These are phyloP conservation scores for Campoplex nolae DNA, from an alignment of 2,888 invertebrate species.

Conservation along the genomic window DNA sequence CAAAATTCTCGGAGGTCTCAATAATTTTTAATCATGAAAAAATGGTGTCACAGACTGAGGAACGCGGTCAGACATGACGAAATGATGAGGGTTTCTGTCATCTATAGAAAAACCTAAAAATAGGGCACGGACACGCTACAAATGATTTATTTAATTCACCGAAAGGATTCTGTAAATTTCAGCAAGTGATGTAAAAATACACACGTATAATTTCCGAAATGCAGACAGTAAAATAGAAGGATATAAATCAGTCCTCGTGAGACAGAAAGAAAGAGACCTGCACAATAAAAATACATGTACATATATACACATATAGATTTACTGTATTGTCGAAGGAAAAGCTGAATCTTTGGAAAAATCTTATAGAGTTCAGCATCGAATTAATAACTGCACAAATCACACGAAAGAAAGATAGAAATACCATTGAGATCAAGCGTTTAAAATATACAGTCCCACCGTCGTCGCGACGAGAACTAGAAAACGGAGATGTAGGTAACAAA, in stretches of 20 bases:
- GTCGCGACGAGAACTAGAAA: constrained; percentile 42
- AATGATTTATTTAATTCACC: constrained; percentile 11
- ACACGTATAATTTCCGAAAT: constrained; percentile 26
- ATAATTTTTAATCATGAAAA: neutral
- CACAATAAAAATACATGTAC: neutral
- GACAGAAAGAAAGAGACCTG: constrained; percentile 1
- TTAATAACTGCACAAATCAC: constrained; percentile 70
- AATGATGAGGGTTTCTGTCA: neutral
- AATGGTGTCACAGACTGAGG: too few species aligned
- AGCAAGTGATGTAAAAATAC: constrained; percentile 4
- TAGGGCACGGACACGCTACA: constrained; percentile 7
- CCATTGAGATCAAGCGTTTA: constrained; percentile 61
- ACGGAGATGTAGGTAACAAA: constrained; percentile 18
- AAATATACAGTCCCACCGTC: constrained; percentile 53
- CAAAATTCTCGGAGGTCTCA: too few species aligned
- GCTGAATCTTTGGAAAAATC: constrained; percentile 65
- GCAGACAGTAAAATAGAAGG: constrained; percentile 3
- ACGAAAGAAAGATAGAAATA: constrained; percentile 43
- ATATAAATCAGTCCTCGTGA: constrained; percentile 47
- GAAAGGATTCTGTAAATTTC: constrained; percentile 15
- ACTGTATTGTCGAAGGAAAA: constrained; percentile 38
- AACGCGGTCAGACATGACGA: neutral
- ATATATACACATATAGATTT: constrained; percentile 9
- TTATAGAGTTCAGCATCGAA: constrained; percentile 66
- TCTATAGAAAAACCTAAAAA: neutral